Percentiles rank a stretch among this genome's conserved stretches.
Evolutionary conservation across 2,797 vertebrate genomes (phyloP).

Genomic region (Adelosebastes latens): DNA sequence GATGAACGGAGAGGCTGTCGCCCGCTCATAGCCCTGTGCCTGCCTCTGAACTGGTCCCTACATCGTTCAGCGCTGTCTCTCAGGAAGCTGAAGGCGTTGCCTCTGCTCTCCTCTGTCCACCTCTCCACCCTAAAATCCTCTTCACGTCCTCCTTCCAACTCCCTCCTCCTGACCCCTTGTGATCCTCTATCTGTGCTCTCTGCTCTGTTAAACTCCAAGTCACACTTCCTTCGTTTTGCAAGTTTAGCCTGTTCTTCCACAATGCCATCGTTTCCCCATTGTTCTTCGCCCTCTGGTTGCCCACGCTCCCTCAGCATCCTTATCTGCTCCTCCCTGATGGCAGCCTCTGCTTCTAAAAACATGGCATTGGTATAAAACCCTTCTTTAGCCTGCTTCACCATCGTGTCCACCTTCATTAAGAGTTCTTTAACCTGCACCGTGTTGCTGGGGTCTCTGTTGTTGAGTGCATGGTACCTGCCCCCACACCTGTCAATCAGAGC

Average conservation of each 20-base stretch:
- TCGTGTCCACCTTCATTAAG: constrained; percentile 73
- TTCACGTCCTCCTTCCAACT: constrained; percentile 7
- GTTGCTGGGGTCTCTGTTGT: constrained; percentile 76
- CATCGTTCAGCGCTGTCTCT: constrained; percentile 24
- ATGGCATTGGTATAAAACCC: constrained; percentile 76
- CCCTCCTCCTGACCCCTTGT: constrained; percentile 6
- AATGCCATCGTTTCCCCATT: neutral
- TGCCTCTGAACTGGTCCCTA: constrained; percentile 33
- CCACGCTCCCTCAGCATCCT: constrained; percentile 62
- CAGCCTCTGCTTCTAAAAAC: constrained; percentile 75
- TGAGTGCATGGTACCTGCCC: constrained; percentile 79
- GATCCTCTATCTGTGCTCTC: neutral
- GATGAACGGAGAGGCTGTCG: constrained; percentile 31
- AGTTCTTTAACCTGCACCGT: constrained; percentile 71
- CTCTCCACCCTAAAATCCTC: constrained; percentile 50
- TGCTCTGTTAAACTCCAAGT: constrained; percentile 44
- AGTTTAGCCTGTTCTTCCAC: constrained; percentile 1
- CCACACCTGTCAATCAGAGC: constrained; percentile 77
- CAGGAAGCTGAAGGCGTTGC: constrained; percentile 32
- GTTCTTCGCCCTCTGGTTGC: constrained; percentile 42
- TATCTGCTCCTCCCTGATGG: constrained; percentile 76
- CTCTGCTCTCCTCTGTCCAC: constrained; percentile 51
- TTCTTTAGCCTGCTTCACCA: constrained; percentile 61
- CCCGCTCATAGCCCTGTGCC: constrained; percentile 15
- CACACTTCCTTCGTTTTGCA: constrained; percentile 62